Evolutionary conservation across 2,113 vertebrate genomes (phyloP), one percentile per base, ranked within the genome.

Genomic region (Elgaria multicarinata): DNA sequence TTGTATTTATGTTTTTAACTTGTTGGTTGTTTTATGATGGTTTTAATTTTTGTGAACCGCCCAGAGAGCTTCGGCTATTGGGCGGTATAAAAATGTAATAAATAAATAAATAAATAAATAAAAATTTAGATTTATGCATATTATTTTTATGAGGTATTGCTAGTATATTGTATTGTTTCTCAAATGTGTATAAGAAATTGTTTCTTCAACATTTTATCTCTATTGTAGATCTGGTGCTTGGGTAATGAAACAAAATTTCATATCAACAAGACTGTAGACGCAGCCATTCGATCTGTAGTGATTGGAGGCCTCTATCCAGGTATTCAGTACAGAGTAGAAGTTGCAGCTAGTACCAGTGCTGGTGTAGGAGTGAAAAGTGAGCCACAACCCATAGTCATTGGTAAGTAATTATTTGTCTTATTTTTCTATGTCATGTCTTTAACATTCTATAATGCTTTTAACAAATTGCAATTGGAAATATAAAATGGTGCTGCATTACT

Each of bases 191-290:
- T 72, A n/a, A 72, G 22, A 26, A 39, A 42, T 42, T 28, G 36
- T 83, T 46, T 81, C 3, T 69, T 14, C 7, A 83, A 91, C 22
- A 71, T 93, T 95, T 83, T 91, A 12, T 87, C 85, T 46, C 79
- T 89, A 36, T 95, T 91, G 85, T 92, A 99, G 99, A 99, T 99
- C 92, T 99, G 99, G 99, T 99, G 99, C 95, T 97, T 99, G 16
- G 99, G 98, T 85, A 99, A 99, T 91, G 99, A 99, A 96, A 99
- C 98, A 3, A 98, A 98, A 55, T 99, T 99, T 97, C 99, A 99
- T 92, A 97, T 99, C 92, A 99, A 99, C 96, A 99, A 99, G 97
- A 99, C 99, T 0, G 99, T 99, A 94, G 99, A 99, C 89, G 98
- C 98, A 69, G 98, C 99, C 90, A 99, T 99, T 94, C 98, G 99